Percentiles rank a stretch among this genome's conserved stretches.
Evolutionary conservation across 1,140 invertebrate species (phyloP).

Genomic region (Artemia franciscana): DNA sequence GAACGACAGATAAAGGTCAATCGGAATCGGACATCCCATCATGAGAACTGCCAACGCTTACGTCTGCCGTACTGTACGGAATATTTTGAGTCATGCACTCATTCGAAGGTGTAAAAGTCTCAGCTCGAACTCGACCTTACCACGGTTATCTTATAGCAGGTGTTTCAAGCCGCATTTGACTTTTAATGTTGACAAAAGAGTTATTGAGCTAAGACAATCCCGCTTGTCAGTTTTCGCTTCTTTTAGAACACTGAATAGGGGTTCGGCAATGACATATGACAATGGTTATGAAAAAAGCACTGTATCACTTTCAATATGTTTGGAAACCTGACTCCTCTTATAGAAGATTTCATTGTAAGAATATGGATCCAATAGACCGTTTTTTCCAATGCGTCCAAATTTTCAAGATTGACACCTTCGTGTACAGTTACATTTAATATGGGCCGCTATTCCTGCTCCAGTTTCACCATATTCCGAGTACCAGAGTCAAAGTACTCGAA

Average conservation of each 20-base stretch:
- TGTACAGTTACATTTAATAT: background rate
- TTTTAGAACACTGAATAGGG: background rate
- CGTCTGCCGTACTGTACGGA: too few species aligned
- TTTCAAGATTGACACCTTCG: background rate
- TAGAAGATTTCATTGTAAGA: background rate
- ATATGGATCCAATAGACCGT: background rate
- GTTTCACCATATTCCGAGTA: background rate
- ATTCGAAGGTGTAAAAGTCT: too few species aligned
- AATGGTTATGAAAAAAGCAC: background rate
- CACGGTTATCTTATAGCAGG: too few species aligned
- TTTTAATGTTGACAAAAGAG: background rate
- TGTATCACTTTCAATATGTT: background rate
- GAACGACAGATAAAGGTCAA: too few species aligned
- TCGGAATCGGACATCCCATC: too few species aligned
- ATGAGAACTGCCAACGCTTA: too few species aligned
- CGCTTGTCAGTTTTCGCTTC: background rate
- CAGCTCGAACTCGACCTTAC: too few species aligned
- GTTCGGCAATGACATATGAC: background rate
- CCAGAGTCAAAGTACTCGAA: background rate
- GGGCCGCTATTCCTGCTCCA: background rate
- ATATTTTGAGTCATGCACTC: too few species aligned
- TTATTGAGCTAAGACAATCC: background rate
- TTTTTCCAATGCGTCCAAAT: background rate
- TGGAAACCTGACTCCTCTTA: background rate
- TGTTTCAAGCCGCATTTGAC: background rate